Base-by-base conservation (phyloP, 1,140 invertebrate species). In the Drosophila virilis region DNA sequence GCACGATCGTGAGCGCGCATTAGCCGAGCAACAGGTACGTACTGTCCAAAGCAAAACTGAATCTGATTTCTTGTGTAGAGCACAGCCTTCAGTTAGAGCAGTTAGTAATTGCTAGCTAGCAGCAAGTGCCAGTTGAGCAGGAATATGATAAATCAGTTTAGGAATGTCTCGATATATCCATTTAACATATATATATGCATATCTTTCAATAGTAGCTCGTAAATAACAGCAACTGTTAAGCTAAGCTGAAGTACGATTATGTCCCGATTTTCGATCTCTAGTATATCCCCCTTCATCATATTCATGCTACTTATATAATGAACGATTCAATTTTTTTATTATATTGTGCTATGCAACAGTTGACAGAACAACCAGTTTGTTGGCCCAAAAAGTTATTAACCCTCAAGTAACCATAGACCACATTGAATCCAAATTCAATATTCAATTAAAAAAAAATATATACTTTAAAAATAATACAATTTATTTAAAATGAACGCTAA, bases 21-120 rank as follows among this genome's bases (percentile, higher is more conserved):
- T 95, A 67, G 94, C 95, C 88, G 97, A 98, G 92, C 97, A 98
- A 94, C 96, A 97, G 96, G 98, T 99, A 97, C 95, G 97, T 94
- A 74, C 40, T 50, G 35, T 43, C 55, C 55, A 50, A 46, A 33
- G 33, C 4, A 6, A 12, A 65, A 52, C n/a, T 54, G 22, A 38
- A 62, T n/a, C 22, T 51, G 32, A 37, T 69, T 40, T 67, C 32
- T 32, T 68, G n/a, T 60, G 54, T 59, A 67, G 62, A 66, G 45
- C 40, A 54, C 57, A 38, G 10, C 22, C 22, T 5, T 42, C 51
- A 37, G 59, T 55, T 55, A 64, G 60, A 37, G 28, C 48, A 72
- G 38, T 59, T 59, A 59, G 46, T 45, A 33, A 22, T 12, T 32
- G 15, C 55, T 60, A 68, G 60, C 52, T 37, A 50, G 37, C 28